Evolutionary conservation across 2,113 vertebrate species (phyloP).

Genomic region (Pteropus alecto): DNA sequence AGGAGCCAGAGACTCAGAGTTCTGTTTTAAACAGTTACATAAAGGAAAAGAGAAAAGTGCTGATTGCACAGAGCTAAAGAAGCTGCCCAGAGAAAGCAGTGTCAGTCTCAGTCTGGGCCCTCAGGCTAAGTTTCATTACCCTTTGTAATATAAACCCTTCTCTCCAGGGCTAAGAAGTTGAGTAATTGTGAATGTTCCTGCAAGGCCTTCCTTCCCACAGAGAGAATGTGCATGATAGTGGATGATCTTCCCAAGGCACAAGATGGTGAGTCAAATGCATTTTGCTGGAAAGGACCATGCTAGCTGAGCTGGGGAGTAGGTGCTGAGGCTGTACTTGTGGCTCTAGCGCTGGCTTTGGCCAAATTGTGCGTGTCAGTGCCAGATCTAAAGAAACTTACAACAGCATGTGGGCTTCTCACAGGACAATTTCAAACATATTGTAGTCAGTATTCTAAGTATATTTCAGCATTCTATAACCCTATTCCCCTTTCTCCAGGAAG

Average conservation of each 20-base stretch:
- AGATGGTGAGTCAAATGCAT: background rate
- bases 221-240: background rate
- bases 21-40: background rate
- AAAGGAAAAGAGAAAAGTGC: background rate
- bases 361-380: background rate
- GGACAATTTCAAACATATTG: background rate
- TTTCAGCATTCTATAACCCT: background rate
- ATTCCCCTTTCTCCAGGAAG: background rate
- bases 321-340: background rate
- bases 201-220: background rate
- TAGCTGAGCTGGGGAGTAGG: background rate
- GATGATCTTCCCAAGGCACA: background rate
- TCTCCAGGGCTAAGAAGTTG: constrained; percentile 37
- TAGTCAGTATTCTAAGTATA: background rate
- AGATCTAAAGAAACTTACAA: background rate
- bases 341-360: background rate
- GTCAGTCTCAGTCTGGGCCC: background rate
- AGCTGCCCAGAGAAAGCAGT: background rate
- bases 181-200: background rate
- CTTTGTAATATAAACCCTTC: constrained; percentile 20
- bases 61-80: background rate
- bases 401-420: background rate
- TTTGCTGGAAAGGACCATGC: background rate
- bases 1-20: background rate
- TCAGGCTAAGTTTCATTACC: constrained; percentile 13